Percentiles rank a stretch among this genome's conserved stretches.
Evolutionary conservation across 1,140 invertebrate species (phyloP).

Genomic region (Drosophila triauraria): DNA sequence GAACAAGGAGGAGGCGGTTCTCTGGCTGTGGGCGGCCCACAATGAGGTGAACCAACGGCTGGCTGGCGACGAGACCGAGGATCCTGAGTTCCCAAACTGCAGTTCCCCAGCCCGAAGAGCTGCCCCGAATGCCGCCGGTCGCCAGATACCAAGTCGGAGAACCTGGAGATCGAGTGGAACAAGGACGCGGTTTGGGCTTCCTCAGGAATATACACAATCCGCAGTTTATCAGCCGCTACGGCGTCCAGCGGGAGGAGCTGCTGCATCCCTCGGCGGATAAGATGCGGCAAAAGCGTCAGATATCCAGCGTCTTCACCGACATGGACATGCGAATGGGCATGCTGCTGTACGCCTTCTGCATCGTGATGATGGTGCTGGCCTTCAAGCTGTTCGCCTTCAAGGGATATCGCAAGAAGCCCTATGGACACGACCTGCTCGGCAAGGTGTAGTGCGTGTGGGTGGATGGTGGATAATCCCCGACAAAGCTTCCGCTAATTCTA

Average conservation of each 20-base stretch:
- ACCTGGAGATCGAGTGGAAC: constrained; percentile 88
- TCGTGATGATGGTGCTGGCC: constrained; percentile 89
- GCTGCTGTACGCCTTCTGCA: constrained; percentile 89
- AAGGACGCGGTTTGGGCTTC: constrained; percentile 90
- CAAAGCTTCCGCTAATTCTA: constrained; percentile 31
- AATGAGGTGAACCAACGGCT: constrained; percentile 97
- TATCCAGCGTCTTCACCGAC: constrained; percentile 87
- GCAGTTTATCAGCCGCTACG: constrained; percentile 86
- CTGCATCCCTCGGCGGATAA: constrained; percentile 65
- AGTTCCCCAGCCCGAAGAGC: constrained; percentile 91
- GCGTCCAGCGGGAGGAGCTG: constrained; percentile 64
- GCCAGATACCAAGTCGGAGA: constrained; percentile 20
- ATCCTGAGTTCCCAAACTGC: constrained; percentile 95
- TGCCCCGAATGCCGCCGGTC: constrained; percentile 90
- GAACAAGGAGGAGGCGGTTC: constrained; percentile 90
- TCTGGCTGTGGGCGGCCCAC: constrained; percentile 98
- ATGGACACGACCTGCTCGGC: constrained; percentile 88
- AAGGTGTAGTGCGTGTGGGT: constrained; percentile 86
- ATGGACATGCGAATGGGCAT: constrained; percentile 92
- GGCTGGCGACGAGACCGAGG: constrained; percentile 94
- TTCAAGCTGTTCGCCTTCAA: constrained; percentile 91
- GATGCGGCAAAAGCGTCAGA: constrained; percentile 80
- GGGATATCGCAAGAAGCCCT: constrained; percentile 89
- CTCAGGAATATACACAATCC: constrained; percentile 90
- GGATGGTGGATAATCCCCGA: background rate